A percentile compares a stretch with the other conserved stretches of the same genome.
Evolutionary conservation across 2,113 vertebrate genomes (phyloP).

Genomic region (Muscicapa adusta): DNA sequence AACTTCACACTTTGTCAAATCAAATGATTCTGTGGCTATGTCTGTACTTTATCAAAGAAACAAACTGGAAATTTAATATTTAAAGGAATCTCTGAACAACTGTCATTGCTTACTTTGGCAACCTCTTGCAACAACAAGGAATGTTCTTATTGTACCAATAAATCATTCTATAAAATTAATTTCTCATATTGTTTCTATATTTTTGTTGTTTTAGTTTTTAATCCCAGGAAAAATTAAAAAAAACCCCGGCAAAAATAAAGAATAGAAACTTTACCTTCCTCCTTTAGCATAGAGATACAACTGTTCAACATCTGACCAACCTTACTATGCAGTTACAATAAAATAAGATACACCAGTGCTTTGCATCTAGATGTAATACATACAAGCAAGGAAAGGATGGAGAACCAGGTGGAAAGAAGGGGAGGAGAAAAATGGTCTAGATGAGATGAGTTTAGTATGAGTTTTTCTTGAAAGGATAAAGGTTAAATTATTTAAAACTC

Average conservation of each 20-base stretch:
- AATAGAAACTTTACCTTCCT: not conserved
- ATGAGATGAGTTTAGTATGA: not conserved
- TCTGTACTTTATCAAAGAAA: not conserved
- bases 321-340: not conserved
- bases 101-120: not conserved
- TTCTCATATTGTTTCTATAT: not conserved
- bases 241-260: not conserved
- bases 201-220: not conserved
- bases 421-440: not conserved
- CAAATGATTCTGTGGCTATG: not conserved
- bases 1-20: not conserved
- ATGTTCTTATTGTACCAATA: not conserved
- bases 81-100: not conserved
- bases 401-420: not conserved
- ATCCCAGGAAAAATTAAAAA: not conserved
- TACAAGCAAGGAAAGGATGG: not conserved
- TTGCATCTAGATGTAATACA: not conserved
- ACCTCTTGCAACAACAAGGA: not conserved
- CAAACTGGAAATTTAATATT: not conserved
- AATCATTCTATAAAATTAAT: not conserved
- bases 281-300: not conserved
- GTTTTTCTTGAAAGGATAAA: not conserved
- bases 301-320: not conserved
- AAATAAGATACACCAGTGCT: not conserved
- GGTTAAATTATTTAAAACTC: not conserved